Percentiles rank a stretch among this genome's conserved stretches.
phyloP scores from a whole-genome alignment of 2,797 vertebrate species.

The Gambusia yucatana region DNA sequence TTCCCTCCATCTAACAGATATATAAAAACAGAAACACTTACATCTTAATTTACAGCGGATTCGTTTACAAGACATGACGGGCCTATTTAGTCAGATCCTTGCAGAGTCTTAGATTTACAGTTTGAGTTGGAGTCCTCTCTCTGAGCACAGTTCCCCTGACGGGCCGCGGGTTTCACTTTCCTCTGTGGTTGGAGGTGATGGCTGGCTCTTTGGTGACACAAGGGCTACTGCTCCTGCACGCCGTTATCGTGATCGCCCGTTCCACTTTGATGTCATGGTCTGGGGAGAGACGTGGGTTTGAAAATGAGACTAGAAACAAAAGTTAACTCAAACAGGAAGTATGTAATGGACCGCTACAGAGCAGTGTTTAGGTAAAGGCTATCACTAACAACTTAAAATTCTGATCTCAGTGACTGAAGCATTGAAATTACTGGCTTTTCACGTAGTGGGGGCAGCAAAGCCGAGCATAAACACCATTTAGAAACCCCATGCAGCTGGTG shows the following conservation, averaged over 20 bases:
- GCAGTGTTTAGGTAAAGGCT: background rate
- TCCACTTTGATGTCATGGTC: constrained; percentile 88
- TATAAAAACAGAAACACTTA: constrained; percentile 29
- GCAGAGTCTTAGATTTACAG: constrained; percentile 42
- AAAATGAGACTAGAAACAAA: constrained; percentile 12
- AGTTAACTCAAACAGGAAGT: constrained; percentile 6
- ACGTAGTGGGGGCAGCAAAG: background rate
- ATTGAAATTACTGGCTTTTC: constrained; percentile 3
- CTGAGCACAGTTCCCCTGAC: constrained; percentile 48
- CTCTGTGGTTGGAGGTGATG: constrained; percentile 78
- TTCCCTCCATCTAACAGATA: constrained; percentile 29
- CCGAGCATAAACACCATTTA: constrained; percentile 21
- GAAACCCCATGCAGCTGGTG: constrained; percentile 33
- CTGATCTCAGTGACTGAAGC: background rate
- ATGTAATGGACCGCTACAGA: background rate
- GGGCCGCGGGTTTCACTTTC: constrained; percentile 65
- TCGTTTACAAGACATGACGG: constrained; percentile 26
- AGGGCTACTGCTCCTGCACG: constrained; percentile 82
- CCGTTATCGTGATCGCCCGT: constrained; percentile 74
- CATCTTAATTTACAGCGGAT: constrained; percentile 26
- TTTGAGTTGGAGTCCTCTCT: constrained; percentile 25
- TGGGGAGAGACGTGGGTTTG: constrained; percentile 62
- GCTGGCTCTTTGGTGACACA: constrained; percentile 83
- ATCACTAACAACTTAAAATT: background rate
- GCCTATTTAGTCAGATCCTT: constrained; percentile 20